These are phyloP conservation scores for Synergus japonicus DNA, from an alignment of 2,888 invertebrate species.

Conservation along the genomic window DNA sequence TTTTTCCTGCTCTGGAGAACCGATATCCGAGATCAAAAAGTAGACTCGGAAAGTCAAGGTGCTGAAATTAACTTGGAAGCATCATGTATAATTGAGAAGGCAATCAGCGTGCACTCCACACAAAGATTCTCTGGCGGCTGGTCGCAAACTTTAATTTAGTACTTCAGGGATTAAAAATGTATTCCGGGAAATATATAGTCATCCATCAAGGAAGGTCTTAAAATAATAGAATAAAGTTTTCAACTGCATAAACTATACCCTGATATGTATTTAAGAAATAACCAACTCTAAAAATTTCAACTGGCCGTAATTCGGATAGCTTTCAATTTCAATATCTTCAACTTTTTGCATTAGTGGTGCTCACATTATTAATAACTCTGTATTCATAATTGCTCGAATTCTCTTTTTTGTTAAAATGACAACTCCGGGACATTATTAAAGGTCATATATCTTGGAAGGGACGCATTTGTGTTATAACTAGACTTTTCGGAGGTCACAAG, in stretches of 20 bases:
- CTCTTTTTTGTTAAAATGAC: not conserved
- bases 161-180: conserved; percentile 36
- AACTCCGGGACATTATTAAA: conserved; percentile 15
- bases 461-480: conserved; percentile 25
- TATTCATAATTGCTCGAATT: not conserved
- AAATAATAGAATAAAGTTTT: not conserved
- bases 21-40: conserved; percentile 10
- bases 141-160: conserved; percentile 43
- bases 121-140: not conserved
- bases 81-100: conserved; percentile 54
- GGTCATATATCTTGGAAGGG: conserved; percentile 16
- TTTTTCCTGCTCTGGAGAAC: conserved; percentile 16
- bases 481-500: conserved; percentile 18
- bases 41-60: conserved; percentile 33
- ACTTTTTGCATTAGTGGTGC: no score
- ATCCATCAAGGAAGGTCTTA: not conserved
- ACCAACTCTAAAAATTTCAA: no score
- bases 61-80: conserved; percentile 54
- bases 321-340: no score
- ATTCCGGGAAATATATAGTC: not conserved
- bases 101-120: conserved; percentile 18
- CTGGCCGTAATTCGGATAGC: no score
- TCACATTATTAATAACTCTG: not conserved
- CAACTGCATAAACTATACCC: no score
- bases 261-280: no score